A percentile compares a stretch with the other conserved stretches of the same genome.
Evolutionary conservation across 2,113 vertebrate genomes (phyloP).

Genomic region (Turnix velox): DNA sequence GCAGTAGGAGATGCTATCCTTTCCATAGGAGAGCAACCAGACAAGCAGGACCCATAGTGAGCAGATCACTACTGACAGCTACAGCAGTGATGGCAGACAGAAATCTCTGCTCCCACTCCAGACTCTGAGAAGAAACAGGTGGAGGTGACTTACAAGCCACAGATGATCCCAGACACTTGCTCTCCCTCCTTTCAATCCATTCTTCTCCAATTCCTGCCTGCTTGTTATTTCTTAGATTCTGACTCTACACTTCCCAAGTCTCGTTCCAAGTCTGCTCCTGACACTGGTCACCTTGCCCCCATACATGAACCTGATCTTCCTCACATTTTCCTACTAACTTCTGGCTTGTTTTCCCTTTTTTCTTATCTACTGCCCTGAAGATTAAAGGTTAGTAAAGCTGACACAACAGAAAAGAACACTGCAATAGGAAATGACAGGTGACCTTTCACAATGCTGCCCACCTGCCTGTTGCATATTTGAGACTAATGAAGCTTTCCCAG

Average conservation of each 20-base stretch:
- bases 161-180: background rate
- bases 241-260: background rate
- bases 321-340: background rate
- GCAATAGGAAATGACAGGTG: constrained; percentile 5
- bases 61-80: background rate
- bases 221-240: background rate
- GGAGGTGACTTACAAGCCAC: background rate
- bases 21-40: background rate
- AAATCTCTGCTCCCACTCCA: background rate
- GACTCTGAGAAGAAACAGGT: background rate
- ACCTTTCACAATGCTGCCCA: background rate
- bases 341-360: background rate
- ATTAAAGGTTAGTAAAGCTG: constrained; percentile 18
- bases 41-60: background rate
- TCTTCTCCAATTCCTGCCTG: background rate
- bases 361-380: background rate
- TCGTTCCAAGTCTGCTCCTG: background rate
- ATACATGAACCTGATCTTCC: background rate
- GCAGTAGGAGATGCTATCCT: background rate
- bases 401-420: background rate
- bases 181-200: background rate
- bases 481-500: background rate
- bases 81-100: background rate
- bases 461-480: constrained; percentile 3
- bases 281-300: background rate